A percentile compares a stretch with the other conserved stretches of the same genome.
phyloP scores from a whole-genome alignment of 2,113 vertebrate genomes.

The Macquaria australasica region DNA sequence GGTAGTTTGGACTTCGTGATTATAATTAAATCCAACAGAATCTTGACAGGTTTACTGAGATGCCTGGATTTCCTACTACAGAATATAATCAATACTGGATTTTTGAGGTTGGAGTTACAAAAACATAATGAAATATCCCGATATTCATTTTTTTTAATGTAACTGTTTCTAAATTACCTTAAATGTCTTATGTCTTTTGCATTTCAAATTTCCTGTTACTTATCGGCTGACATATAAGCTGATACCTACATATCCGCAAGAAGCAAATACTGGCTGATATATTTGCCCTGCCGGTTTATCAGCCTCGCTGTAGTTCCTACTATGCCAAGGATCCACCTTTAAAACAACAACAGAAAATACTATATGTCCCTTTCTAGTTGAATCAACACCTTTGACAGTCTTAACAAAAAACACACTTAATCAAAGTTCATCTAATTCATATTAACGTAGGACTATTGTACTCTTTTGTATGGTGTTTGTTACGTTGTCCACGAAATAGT shows the following conservation, averaged over 20 bases:
- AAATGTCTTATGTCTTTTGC: neutral
- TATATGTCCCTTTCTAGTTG: neutral
- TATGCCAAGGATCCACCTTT: too few species aligned
- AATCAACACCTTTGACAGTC: neutral
- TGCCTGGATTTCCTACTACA: neutral
- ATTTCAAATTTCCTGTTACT: too few species aligned
- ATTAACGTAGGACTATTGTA: neutral
- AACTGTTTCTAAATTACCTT: neutral
- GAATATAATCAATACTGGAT: neutral
- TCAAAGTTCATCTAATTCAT: neutral
- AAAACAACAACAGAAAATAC: neutral
- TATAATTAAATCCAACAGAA: neutral
- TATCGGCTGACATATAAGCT: neutral
- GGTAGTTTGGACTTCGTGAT: neutral
- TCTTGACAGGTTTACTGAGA: slow-evolving; percentile 1
- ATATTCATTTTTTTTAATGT: neutral
- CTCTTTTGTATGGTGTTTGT: neutral
- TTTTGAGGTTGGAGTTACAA: neutral
- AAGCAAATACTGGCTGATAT: neutral
- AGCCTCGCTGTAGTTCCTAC: neutral
- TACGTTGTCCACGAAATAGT: neutral
- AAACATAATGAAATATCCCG: neutral
- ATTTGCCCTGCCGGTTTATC: neutral
- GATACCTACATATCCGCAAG: neutral
- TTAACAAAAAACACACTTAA: neutral